Conservation (phyloP, 2,797 vertebrate genomes). For the Manis javanica region DNA sequence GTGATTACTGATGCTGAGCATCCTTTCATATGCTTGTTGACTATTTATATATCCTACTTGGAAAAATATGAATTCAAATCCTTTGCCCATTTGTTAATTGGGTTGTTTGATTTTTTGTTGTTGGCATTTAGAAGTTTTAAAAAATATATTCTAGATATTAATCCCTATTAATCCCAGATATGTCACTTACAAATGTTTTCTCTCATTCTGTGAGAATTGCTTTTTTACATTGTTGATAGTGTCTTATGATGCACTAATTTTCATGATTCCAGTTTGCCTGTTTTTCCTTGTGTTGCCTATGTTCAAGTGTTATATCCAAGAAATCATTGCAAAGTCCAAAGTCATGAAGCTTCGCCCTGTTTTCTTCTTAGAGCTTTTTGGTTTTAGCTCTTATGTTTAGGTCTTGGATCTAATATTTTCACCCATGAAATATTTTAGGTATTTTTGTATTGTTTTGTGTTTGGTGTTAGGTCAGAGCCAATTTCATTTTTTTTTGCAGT, state of each 20-base stretch:
- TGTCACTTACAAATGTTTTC: neutral
- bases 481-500: neutral
- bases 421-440: too few relatives aligned
- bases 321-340: neutral
- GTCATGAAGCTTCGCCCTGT: neutral
- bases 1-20: neutral
- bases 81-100: neutral
- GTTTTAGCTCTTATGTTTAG: neutral
- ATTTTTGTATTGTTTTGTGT: neutral
- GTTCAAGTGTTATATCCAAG: neutral
- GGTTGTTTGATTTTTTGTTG: neutral
- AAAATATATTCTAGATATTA: neutral
- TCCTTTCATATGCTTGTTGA: neutral
- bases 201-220: neutral
- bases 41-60: neutral
- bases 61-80: neutral
- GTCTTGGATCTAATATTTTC: neutral
- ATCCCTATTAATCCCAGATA: too few relatives aligned
- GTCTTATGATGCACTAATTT: neutral
- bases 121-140: neutral
- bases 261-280: neutral
- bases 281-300: neutral
- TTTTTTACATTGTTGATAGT: neutral
- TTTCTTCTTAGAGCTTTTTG: neutral
- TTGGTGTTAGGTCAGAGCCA: neutral